A percentile compares a stretch with the other conserved stretches of the same genome.
phyloP scores from a whole-genome alignment of 1,140 invertebrate species.

The Cecropterus lyciades region DNA sequence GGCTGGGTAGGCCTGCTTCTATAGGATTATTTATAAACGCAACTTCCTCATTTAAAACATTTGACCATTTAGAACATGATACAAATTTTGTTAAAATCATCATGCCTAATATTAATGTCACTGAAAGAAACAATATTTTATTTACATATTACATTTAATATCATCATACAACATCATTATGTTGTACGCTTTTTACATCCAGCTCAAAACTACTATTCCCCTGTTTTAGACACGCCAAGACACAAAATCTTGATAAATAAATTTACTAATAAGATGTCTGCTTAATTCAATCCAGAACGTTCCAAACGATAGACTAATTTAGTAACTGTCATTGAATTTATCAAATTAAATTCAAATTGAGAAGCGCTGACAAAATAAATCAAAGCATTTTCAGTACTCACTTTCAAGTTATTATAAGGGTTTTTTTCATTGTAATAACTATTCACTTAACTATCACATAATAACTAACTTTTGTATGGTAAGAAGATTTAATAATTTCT shows the following conservation, averaged over 20 bases:
- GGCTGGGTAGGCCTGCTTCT: slow-evolving; percentile 57
- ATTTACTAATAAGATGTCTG: too few species aligned
- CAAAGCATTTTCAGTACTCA: slow-evolving; percentile 35
- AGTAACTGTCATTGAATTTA: too few species aligned
- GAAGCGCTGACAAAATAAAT: too few species aligned
- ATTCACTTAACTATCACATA: slow-evolving; percentile 22
- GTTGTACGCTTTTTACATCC: too few species aligned
- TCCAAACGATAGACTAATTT: too few species aligned
- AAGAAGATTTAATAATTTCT: too few species aligned
- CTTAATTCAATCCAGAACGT: too few species aligned
- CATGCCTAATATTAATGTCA: slow-evolving; percentile 45
- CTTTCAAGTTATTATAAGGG: slow-evolving; percentile 43
- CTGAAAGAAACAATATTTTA: slow-evolving; percentile 43
- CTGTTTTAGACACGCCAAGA: too few species aligned
- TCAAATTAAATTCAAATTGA: too few species aligned
- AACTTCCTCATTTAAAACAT: slow-evolving; percentile 42
- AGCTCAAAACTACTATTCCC: too few species aligned
- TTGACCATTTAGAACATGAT: slow-evolving; percentile 29
- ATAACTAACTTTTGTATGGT: too few species aligned
- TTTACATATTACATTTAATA: background rate
- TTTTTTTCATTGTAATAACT: slow-evolving; percentile 37
- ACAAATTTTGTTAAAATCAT: slow-evolving; percentile 38
- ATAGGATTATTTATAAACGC: slow-evolving; percentile 60
- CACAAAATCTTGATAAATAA: too few species aligned
- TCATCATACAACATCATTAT: background rate